Evolutionary conservation across 2,888 invertebrate species (phyloP), one percentile per base, ranked within the genome.

Genomic region (Drosophila hawaiiensis): DNA sequence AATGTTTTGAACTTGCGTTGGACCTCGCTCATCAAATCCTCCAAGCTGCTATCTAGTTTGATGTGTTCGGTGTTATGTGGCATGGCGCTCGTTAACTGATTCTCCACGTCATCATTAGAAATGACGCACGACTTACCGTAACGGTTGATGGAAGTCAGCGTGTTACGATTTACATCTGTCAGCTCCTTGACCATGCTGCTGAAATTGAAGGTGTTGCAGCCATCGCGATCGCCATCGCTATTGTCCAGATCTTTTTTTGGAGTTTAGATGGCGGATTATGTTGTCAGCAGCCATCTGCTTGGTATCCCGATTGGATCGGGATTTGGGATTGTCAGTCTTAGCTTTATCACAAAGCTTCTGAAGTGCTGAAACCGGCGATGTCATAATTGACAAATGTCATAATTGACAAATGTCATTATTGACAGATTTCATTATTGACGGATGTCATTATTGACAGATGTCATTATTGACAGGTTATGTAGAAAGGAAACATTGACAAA

Each of bases 231-330:
- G 25, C 25, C 25, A 28, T 28, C 25, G 25, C 25, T 28, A 28
- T 28, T 28, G 25, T 3, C 84, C 93, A 92, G 80, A 94, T 55
- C 90, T 0, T 3, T 14, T 7, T 22, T 14, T 14, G 3, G 14
- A 14, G 7, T 14, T 47, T 22, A 22, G 4, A 22, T 14, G 3
- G 7, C 4, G 1, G 14, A 93, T 73, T 84, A 94, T 16, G 91
- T 93, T 89, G 83, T 93, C 33, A 85, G 91, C 74, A 78, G 93
- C 61, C 82, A 93, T 92, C 92, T 94, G 89, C 86, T 93, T 93
- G 81, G 94, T 90, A 80, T 91, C 91, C 25, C 93, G 72, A 92
- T 95, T 94, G 68, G 95, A 78, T 80, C 94, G 86, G 7, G 7
- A 33, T 33, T 33, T 12, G 0, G 93, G 93, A 1, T 71, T 68